Evolutionary conservation across 2,888 invertebrate species (phyloP), one percentile per base, ranked within the genome.

Genomic region (Sceliomorpha sp.): DNA sequence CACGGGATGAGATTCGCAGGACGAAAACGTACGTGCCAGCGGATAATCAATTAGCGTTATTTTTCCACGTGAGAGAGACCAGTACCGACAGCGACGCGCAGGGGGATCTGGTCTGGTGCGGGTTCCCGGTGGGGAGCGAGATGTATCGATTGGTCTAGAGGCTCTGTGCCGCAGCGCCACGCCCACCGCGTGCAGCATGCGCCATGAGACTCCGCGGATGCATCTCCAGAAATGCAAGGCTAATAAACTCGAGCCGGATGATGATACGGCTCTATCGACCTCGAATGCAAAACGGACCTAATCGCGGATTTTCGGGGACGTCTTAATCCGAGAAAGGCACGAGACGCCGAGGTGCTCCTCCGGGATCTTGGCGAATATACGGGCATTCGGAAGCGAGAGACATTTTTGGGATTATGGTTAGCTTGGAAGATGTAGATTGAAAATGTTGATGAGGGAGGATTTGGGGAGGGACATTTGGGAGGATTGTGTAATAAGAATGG

Each of bases 131-230:
- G 82, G 87, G 87, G 85, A 69, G 40, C 17, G 36, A 27, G n/a
- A 53, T 51, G 63, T 82, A 86, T 85, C 79, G 86, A 87, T 88
- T 88, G 87, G 87, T 39, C 60, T 72, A 59, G 29, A 27, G 73
- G 67, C 69, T 53, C 73, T 79, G 71, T 68, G 58, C 42, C 60
- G 64, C 13, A 17, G 48, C 60, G 69, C 78, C 70, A 78, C 79
- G 78, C 82, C 83, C 75, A 75, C 73, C 66, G 63, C 13, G 37
- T 31, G 42, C 55, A 31, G 64, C 73, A 59, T 51, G 68, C 59
- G 55, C 60, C 69, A 51, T 71, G 68, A 72, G 58, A 40, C n/a
- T n/a, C n/a, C n/a, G n/a, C 59, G 44, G 47, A 44, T 70, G 70
- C 72, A 73, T 70, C 72, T 70, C 51, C n/a, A n/a, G 69, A 66